Base-by-base conservation (phyloP, 2,113 vertebrate genomes). In the Proteles cristata region DNA sequence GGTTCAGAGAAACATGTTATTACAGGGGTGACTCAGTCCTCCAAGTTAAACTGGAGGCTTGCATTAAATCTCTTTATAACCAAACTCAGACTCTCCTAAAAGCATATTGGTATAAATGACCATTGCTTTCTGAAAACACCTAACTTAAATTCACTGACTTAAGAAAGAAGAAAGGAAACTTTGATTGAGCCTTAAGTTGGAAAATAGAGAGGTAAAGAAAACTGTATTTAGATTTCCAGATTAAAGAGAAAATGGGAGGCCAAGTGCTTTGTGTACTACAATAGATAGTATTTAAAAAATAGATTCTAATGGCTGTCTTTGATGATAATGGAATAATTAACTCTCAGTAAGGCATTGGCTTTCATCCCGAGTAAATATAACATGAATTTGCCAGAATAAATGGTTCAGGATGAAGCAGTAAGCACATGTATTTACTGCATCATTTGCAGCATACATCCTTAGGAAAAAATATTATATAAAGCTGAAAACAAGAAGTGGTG, bases 21-120 rank as follows among this genome's bases (percentile, higher is more conserved):
- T 98, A 98, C 43, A 96, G 97, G 58, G 90, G 33, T 98, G 97
- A 98, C 97, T 97, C 97, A 98, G 95, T 92, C 66, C 95, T 96
- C 82, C 73, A n/a, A 81, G 96, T 90, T 97, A 98, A 97, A 98
- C 92, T 92, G 81, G 97, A 98, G 96, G 82, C 87, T 96, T 93
- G 82, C 96, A 96, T 73, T 96, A 94, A 97, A 88, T 89, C 86
- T 96, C 95, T 97, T 9, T 96, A 95, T 96, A 96, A 94, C 66
- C 90, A 48, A 98, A 98, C 25, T 80, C 69, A 92, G 82, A n/a
- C 73, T 95, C 45, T 39, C 93, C 98, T 94, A 93, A 89, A 88
- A 93, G 81, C 80, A 82, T 68, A 48, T 94, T 91, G 45, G 21
- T 95, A 71, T 94, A 97, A 98, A 50, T 96, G 90, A 86, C 92